Base-by-base conservation (phyloP, 2,113 vertebrate genomes). In the Thymallus thymallus region DNA sequence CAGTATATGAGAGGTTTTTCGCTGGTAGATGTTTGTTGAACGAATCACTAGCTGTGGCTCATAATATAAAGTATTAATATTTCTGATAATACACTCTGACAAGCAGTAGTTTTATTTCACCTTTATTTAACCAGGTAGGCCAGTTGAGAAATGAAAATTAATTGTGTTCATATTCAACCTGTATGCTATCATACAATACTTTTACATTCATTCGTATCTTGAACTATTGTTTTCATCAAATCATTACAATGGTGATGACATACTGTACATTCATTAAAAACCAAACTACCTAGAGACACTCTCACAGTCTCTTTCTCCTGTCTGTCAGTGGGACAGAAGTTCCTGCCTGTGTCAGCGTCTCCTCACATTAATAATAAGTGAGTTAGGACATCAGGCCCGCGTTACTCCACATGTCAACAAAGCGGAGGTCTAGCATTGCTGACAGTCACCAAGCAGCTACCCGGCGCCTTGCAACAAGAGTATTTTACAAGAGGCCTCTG, bases 351-450 rank as follows among this genome's bases (percentile, higher is more conserved):
- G 35, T 10, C 35, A 41, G 35, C 9, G 69, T 84, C 81, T 75
- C 69, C 86, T 92, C 74, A 29, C 78, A 74, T 80, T 92, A 93
- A 93, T 89, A 90, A 84, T 12, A 41, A 41, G 35, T 88, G 91
- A 94, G 90, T 89, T 91, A 76, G 87, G 88, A 90, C 90, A 94
- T 90, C 87, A 93, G 91, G 91, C 88, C 87, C 88, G 81, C 75
- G 90, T 79, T 85, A 81, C 80, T 89, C 86, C 82, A 87, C 87
- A 86, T 86, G 65, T 93, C 92, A 94, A 88, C 86, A 87, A 86
- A 89, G 87, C 91, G 78, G 87, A 88, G 81, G 87, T 78, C 88
- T 90, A 89, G 85, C 87, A 86, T 86, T 85, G 89, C 81, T 90
- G 93, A 94, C 92, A 95, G 89, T 84, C 87, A 82, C 85, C 82